Evolutionary conservation across 2,888 invertebrate genomes (phyloP).

Genomic region (Conops quadrifasciatus): DNA sequence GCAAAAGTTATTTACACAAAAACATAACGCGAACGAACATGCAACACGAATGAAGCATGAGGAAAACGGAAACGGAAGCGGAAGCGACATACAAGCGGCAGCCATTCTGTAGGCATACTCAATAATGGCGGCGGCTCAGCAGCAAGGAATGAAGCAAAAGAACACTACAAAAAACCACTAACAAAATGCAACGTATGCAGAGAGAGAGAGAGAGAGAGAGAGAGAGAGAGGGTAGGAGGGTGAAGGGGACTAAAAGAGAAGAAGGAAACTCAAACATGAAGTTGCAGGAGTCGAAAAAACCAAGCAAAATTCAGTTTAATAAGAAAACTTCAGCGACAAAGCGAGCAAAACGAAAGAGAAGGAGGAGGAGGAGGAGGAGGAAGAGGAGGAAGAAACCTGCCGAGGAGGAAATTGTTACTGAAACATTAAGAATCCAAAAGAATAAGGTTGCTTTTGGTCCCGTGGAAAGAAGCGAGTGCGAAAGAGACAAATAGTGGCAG

Average conservation of each 20-base stretch:
- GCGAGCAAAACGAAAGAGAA: too few relatives aligned
- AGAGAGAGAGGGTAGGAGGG: neutral
- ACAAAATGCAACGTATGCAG: neutral
- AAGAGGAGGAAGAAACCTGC: neutral
- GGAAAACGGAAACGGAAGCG: constrained; percentile 25
- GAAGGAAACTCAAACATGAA: neutral
- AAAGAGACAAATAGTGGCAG: constrained; percentile 12
- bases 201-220: neutral
- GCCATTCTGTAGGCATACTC: constrained; percentile 8
- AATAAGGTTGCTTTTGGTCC: neutral
- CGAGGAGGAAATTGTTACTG: neutral
- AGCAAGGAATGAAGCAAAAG: neutral
- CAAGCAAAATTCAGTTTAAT: too few relatives aligned
- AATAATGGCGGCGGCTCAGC: neutral
- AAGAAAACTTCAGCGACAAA: too few relatives aligned
- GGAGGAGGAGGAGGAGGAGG: neutral
- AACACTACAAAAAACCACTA: neutral
- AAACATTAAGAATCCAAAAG: neutral
- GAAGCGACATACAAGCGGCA: neutral
- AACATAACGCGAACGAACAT: constrained; percentile 22
- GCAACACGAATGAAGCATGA: constrained; percentile 9
- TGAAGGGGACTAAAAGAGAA: neutral
- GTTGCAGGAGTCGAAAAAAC: too few relatives aligned
- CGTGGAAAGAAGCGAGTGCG: neutral
- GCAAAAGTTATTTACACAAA: constrained; percentile 29